Percentiles rank a stretch among this genome's conserved stretches.
phyloP scores from a whole-genome alignment of 92 coral and sea anemone species.

The Umimayanthus chanpuru region DNA sequence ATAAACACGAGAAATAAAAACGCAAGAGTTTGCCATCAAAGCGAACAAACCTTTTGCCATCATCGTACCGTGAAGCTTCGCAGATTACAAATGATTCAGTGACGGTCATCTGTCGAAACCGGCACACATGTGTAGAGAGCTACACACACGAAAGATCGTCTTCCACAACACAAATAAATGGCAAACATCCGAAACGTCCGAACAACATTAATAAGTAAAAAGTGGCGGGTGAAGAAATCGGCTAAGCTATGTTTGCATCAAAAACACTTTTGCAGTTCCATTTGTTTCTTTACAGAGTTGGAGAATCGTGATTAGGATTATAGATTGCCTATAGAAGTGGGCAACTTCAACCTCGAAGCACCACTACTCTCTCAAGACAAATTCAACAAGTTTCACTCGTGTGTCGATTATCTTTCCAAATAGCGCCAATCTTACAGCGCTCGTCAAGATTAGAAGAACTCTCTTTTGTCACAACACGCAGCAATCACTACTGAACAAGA shows the following conservation, averaged over 20 bases:
- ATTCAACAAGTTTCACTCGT: slow-evolving; percentile 1
- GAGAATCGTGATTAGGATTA: background rate
- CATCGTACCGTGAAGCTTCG: background rate
- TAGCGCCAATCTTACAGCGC: slow-evolving; percentile 22
- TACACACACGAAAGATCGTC: slow-evolving; percentile 18
- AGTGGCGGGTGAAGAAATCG: slow-evolving; percentile 30
- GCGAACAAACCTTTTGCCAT: slow-evolving; percentile 30
- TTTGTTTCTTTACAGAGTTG: background rate
- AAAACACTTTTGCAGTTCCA: slow-evolving; percentile 10
- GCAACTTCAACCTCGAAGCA: background rate
- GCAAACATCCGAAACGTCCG: background rate
- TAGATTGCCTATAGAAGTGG: background rate
- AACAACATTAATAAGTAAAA: slow-evolving; percentile 24
- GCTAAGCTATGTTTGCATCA: slow-evolving; percentile 8
- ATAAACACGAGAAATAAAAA: background rate
- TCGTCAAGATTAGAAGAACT: slow-evolving; percentile 25
- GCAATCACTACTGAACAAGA: background rate
- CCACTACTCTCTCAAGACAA: background rate
- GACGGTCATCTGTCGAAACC: background rate
- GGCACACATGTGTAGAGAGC: background rate
- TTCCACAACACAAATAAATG: slow-evolving; percentile 9
- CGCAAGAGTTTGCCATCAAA: background rate
- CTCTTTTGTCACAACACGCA: slow-evolving; percentile 1
- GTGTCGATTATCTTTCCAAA: slow-evolving; percentile 4
- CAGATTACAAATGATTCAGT: background rate